phyloP scores from a whole-genome alignment of 92 coral and sea anemone genomes.

The Zoanthus sociatus region DNA sequence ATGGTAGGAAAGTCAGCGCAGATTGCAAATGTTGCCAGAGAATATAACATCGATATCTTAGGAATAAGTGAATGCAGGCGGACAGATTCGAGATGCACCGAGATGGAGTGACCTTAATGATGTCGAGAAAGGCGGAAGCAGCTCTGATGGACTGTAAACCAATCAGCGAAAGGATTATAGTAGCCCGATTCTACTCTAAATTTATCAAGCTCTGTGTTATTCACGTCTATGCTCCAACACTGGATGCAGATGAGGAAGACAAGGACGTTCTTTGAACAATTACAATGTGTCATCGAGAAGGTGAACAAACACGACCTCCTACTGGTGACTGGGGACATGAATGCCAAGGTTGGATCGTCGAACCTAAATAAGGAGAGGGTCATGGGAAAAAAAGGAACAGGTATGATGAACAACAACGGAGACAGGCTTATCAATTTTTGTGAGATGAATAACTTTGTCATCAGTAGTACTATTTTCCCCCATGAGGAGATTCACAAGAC shows the following conservation, averaged over 20 bases:
- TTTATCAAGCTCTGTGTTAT: slow-evolving; percentile 17
- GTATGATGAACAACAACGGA: no score
- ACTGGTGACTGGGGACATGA: no score
- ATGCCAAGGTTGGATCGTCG: not conserved
- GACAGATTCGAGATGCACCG: slow-evolving; percentile 43
- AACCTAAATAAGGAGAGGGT: no score
- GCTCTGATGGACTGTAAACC: slow-evolving; percentile 24
- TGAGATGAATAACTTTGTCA: no score
- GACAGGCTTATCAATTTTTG: no score
- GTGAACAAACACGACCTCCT: no score
- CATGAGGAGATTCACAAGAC: no score
- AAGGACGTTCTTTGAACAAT: no score
- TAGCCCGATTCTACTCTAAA: slow-evolving; percentile 23
- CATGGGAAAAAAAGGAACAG: no score
- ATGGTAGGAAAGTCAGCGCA: slow-evolving; percentile 36
- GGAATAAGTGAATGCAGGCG: slow-evolving; percentile 42
- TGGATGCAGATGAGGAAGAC: slow-evolving; percentile 33
- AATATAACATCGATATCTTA: slow-evolving; percentile 31
- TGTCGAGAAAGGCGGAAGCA: slow-evolving; percentile 22
- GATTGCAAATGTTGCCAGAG: slow-evolving; percentile 23
- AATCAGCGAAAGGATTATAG: slow-evolving; percentile 13
- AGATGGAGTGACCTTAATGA: slow-evolving; percentile 26
- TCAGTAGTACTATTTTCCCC: no score
- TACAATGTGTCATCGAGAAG: slow-evolving; percentile 1
- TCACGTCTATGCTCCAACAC: slow-evolving; percentile 28